Evolutionary conservation across 53 echinoderm and acorn worm species (phyloP), one percentile per base, ranked within the genome.

Genomic region (Holothuria scabra): DNA sequence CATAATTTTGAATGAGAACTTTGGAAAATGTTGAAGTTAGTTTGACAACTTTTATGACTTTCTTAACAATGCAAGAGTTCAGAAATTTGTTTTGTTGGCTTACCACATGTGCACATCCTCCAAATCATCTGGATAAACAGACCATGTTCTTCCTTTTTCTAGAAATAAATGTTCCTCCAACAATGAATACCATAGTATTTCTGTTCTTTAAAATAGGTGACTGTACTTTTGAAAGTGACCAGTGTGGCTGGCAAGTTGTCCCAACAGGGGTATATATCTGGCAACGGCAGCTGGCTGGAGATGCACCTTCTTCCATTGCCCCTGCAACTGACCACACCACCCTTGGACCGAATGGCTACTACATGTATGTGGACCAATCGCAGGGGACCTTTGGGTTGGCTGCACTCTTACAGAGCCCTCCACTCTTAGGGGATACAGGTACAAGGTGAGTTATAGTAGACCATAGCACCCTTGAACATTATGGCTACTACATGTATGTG

Each of bases 351-450:
- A 76, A 66, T 55, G 96, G 96, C 2, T 88, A 86, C 60, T 93
- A 90, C 83, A 90, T 95, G 89, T 95, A 88, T 66, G 93, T 95
- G 30, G 95, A 95, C 52, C 93, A 93, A 78, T 86, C 95, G 0
- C 78, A 84, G 28, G 95, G 95, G 24, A 91, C 95, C 16, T 95
- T 95, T 81, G 89, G 87, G 57, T 84, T 92, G 49, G 86, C 91
- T 0, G 95, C 95, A 8, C 52, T 95, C 3, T 35, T 95, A 57
- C 80, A 86, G 28, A 93, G 93, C 68, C 95, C 95, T 0, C 56
- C 67, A 20, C 79, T 83, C 66, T 74, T 95, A 6, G 93, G 93
- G 1, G 23, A 84, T 28, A 89, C 91, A 0, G 95, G 95, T 8
- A 86, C 93, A 59, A 91, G 86, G 95, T 93, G 21, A 48, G 88